These are phyloP conservation scores for Nomada fucata DNA, from an alignment of 2,888 invertebrate species.

Conservation along the genomic window DNA sequence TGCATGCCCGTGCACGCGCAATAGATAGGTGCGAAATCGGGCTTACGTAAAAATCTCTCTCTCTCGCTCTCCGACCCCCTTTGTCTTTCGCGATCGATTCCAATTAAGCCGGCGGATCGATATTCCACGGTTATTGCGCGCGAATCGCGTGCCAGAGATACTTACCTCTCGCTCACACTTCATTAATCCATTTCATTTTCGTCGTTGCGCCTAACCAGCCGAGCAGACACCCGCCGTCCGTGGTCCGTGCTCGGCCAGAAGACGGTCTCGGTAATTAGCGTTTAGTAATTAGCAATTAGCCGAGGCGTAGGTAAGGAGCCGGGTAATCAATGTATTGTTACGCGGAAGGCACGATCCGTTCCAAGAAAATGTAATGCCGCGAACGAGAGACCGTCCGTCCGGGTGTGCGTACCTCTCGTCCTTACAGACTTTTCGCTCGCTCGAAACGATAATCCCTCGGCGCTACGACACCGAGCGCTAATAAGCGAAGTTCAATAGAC, in stretches of 20 bases:
- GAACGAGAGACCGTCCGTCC: conserved; percentile 1
- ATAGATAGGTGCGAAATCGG: neutral
- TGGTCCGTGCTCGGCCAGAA: conserved; percentile 26
- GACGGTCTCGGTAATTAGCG: conserved; percentile 68
- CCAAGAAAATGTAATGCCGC: conserved; percentile 17
- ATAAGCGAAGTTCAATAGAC: neutral
- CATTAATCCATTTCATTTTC: conserved; percentile 69
- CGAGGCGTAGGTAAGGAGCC: conserved; percentile 19
- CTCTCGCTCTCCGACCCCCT: neutral
- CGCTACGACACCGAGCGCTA: no score
- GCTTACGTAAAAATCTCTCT: conserved; percentile 34
- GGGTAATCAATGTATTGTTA: conserved; percentile 42
- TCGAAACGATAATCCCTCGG: no score
- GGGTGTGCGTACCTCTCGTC: no score
- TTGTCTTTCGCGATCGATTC: conserved; percentile 38
- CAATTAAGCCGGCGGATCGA: conserved; percentile 49
- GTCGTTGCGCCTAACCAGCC: conserved; percentile 63
- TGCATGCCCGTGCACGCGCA: neutral
- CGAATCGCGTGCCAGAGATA: conserved; percentile 57
- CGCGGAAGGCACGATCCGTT: conserved; percentile 6
- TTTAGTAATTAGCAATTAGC: conserved; percentile 67
- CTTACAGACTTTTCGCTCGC: no score
- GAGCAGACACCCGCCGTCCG: neutral
- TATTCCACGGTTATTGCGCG: conserved; percentile 69
- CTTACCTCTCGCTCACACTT: conserved; percentile 60